Evolutionary conservation across 2,888 invertebrate species (phyloP), one percentile per base, ranked within the genome.

Genomic region (Trisateles emortualis): DNA sequence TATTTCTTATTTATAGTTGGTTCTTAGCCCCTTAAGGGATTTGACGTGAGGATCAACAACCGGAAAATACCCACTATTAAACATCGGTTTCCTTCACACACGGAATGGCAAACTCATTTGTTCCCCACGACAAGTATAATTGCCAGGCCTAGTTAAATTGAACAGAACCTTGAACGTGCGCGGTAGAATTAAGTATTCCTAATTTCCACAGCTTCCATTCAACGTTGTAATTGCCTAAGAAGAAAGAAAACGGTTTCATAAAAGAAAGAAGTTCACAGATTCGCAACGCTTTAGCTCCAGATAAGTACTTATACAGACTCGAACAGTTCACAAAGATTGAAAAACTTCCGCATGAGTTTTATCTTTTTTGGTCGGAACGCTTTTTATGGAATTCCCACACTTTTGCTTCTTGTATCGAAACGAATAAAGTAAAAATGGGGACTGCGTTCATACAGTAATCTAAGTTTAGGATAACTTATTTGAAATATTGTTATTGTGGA

Each of bases 291-390:
- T 52, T 42, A 52, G 30, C 41, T 36, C 22, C 40, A 42, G 52
- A 41, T 35, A 52, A 46, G 43, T 56, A 52, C 52, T 53, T 64
- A 50, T 52, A 64, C 29, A 56, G 48, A 56, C 53, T 60, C 38
- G 54, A 67, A 47, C 52, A 41, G 49, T 58, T 68, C 64, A 60
- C 44, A 68, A 56, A 68, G 60, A 68, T 68, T 64, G 68, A 68
- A 68, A 67, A 68, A 71, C 64, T 68, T 68, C 42, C 35, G 29
- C 45, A 30, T 43, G 40, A 58, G 53, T 71, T 71, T 68, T 60
- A 60, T 64, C 54, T 58, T 58, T 62, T 71, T 68, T 56, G 38
- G 51, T 40, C 29, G 24, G 11, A 63, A 52, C 48, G 46, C n/a
- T 53, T 67, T 68, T 70, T 60, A 57, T 59, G 54, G 32, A 54